Conservation (phyloP, 2,888 invertebrate species). For the Mylabris sibirica region DNA sequence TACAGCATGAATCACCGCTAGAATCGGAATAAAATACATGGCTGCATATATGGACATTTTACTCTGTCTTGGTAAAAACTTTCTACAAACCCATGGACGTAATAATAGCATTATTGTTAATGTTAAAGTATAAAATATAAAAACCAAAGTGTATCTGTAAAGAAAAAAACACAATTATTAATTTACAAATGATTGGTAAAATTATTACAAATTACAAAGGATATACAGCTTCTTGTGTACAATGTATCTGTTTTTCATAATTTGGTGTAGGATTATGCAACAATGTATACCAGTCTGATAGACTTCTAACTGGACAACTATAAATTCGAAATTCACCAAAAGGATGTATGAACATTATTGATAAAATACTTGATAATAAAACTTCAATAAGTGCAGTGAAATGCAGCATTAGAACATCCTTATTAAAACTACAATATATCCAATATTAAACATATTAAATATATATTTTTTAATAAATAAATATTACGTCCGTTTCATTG, state of each 20-base stretch:
- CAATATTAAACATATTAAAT: slow-evolving; percentile 16
- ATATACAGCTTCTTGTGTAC: slow-evolving; percentile 98
- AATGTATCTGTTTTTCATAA: slow-evolving; percentile 87
- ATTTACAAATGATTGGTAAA: slow-evolving; percentile 17
- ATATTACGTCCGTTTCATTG: slow-evolving; percentile 74
- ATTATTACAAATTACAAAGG: slow-evolving; percentile 81
- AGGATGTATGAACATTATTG: slow-evolving; percentile 84
- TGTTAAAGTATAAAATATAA: slow-evolving; percentile 87
- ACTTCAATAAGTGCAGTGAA: slow-evolving; percentile 86
- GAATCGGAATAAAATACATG: slow-evolving; percentile 90
- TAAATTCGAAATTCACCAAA: slow-evolving; percentile 76
- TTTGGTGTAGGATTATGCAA: slow-evolving; percentile 94
- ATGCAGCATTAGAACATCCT: slow-evolving; percentile 79
- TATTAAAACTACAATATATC: slow-evolving; percentile 68
- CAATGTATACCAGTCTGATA: slow-evolving; percentile 97
- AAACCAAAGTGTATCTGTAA: slow-evolving; percentile 88
- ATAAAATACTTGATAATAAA: slow-evolving; percentile 74
- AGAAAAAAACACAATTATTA: slow-evolving; percentile 40
- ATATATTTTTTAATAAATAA: not conserved
- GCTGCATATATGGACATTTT: slow-evolving; percentile 90
- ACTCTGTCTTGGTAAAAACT: slow-evolving; percentile 72
- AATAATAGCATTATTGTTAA: slow-evolving; percentile 80
- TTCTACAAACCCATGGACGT: slow-evolving; percentile 76
- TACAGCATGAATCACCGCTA: slow-evolving; percentile 85
- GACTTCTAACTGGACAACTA: slow-evolving; percentile 79